Base-by-base conservation (phyloP, 2,888 invertebrate genomes). In the Oeneis ivallda region DNA sequence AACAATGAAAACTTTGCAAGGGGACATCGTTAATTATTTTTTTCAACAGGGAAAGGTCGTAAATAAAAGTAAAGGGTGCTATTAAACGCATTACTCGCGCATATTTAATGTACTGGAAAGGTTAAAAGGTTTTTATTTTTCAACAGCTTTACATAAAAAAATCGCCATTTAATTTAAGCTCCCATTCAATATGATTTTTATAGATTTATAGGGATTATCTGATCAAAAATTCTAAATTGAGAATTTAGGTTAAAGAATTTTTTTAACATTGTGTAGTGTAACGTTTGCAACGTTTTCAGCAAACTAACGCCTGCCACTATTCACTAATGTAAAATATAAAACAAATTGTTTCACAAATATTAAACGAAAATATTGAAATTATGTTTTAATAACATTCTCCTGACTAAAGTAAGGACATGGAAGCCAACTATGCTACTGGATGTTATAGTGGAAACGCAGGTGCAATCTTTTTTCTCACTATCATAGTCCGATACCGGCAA, bases 81-180 rank as follows among this genome's bases (percentile, higher is more conserved):
- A 89, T 91, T 90, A 91, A 90, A 88, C 87, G 88, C 87, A 89
- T 89, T 89, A 89, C 87, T 88, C 85, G 81, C 87, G 86, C 84
- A 89, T 89, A 85, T 89, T 91, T 89, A 89, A 90, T 91, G 86
- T 89, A 88, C 89, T 87, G 86, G 85, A 88, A 89, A 86, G 82
- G 84, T 80, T 86, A 85, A 88, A 89, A 83, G 86, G 83, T 87
- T 86, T 69, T 79, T 79, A 80, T 84, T 85, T 86, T 85, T 84
- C 83, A 85, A 86, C 85, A 86, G 88, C 86, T 89, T 86, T 84
- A 80, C 83, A 81, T 83, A 80, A 80, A 61, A 80, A 61, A 85
- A 86, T 86, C 77, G 77, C 76, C 77, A 76, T 84, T 84, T 82
- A 78, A 83, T 83, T 84, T 83, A 84, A 85, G 80, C 79, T 79